Evolutionary conservation across 2,888 invertebrate genomes (phyloP), one percentile per base, ranked within the genome.

Genomic region (Oxyscelio sp.): DNA sequence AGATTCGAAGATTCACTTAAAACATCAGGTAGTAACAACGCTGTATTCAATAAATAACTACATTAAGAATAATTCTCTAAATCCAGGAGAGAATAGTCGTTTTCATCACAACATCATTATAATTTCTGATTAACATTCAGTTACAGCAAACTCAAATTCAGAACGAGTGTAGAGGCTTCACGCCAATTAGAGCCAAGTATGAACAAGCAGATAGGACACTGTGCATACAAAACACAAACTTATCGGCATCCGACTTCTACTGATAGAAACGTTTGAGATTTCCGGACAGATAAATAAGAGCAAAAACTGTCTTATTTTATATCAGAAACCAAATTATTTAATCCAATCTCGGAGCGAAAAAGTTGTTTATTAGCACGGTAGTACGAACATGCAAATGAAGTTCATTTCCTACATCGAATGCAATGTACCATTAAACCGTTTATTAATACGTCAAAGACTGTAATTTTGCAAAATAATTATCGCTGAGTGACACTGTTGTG

Each of bases 101-200:
- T 81, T 54, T 56, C 54, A 43, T 38, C 56, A 43, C 70, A 74
- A 75, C 58, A 56, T 70, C 54, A 21, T 68, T 70, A 75, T 61
- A 70, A 75, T 75, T 82, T 13, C 34, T 43, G 68, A 75, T 82
- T 75, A 82, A 75, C 63, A 82, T 65, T 66, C 68, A 65, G 54
- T 82, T 75, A 70, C 38, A 63, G 70, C 24, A 31, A 19, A 81
- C 63, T 63, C 50, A 70, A 74, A 81, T 74, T 66, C 54, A 68
- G 68, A 54, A 54, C 61, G 66, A 81, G 61, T 73, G 48, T 66
- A 50, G 56, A 73, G 40, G 58, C 52, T 73, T 80, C 66, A 61
- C 81, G 54, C 61, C 81, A 74, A 81, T 81, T 74, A 80, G 80
- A 66, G 66, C 66, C 58, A 66, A 73, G 52, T 73, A 73, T 73